A percentile compares a stretch with the other conserved stretches of the same genome.
Evolutionary conservation across 2,113 vertebrate species (phyloP).

Genomic region (Tringa solitaria): DNA sequence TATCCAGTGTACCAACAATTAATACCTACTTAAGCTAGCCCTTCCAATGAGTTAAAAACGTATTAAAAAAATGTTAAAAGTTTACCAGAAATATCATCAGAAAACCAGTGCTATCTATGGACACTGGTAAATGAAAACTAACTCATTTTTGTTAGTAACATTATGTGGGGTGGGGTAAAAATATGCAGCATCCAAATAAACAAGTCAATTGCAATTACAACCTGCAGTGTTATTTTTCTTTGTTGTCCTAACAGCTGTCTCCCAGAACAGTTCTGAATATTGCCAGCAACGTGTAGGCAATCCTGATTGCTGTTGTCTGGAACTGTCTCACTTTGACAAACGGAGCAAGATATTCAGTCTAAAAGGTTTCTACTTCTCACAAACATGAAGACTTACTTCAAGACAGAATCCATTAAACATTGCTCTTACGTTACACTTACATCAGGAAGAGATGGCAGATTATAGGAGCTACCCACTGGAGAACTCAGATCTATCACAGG

Average conservation of each 20-base stretch:
- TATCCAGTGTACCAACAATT: not conserved
- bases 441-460: conserved; percentile 81
- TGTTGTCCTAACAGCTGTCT: not conserved
- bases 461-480: conserved; percentile 73
- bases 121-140: not conserved
- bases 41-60: not conserved
- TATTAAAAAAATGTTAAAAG: not conserved
- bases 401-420: not conserved
- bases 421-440: conserved; percentile 55
- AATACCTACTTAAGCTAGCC: not conserved
- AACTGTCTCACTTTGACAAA: not conserved
- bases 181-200: not conserved
- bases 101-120: not conserved
- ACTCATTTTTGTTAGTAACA: not conserved
- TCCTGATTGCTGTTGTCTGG: not conserved
- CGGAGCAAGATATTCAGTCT: not conserved
- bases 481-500: conserved; percentile 77
- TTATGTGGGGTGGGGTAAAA: not conserved
- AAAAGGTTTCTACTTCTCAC: not conserved
- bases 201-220: not conserved
- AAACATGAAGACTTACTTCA: not conserved
- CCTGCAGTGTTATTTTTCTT: not conserved
- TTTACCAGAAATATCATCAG: not conserved
- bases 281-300: not conserved
- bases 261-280: not conserved